Base-by-base conservation (phyloP, 2,113 vertebrate genomes). In the Hippocampus abdominalis region DNA sequence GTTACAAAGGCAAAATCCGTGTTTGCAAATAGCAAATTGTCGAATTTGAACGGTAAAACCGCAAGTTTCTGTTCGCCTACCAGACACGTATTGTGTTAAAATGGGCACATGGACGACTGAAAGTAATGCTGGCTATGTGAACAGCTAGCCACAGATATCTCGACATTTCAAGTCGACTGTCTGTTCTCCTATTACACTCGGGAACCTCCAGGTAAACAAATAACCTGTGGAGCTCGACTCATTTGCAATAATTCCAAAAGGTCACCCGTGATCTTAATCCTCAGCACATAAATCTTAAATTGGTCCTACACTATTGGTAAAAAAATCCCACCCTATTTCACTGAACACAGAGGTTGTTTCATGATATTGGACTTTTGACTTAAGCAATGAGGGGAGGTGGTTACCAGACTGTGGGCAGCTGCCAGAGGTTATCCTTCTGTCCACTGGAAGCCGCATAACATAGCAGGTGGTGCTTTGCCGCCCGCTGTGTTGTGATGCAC, bases 391-490 rank as follows among this genome's bases (percentile, higher is more conserved):
- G 21, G 11, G 39, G 23, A 18, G 21, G 21, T 11, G 39, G 61
- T 23, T 42, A 39, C 61, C 61, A 42, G 39, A 64, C 39, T 23
- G 39, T 40, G 40, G 21, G 8, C 61, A 63, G 39, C 61, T 42
- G 61, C 39, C 39, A 64, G 61, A 64, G 61, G 61, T 64, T 64
- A 64, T 23, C 36, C 61, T 39, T 64, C 61, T 42, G 39, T 16
- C 39, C 21, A 7, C 61, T 44, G 61, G 23, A 42, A 16, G 61
- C n/a, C 61, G 42, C 61, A 64, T 64, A 4, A 42, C 61, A 39
- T 40, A 64, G 61, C 61, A 44, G 39, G 61, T 7, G 61, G 32
- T 42, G 61, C 39, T 42, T 39, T 8, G 61, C 61, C 23, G n/a
- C 61, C 23, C 23, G 61, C 39, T 42, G 61, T n/a, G 10, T 25